Evolutionary conservation across 2,113 vertebrate genomes (phyloP).

Genomic region (Hucho hucho): DNA sequence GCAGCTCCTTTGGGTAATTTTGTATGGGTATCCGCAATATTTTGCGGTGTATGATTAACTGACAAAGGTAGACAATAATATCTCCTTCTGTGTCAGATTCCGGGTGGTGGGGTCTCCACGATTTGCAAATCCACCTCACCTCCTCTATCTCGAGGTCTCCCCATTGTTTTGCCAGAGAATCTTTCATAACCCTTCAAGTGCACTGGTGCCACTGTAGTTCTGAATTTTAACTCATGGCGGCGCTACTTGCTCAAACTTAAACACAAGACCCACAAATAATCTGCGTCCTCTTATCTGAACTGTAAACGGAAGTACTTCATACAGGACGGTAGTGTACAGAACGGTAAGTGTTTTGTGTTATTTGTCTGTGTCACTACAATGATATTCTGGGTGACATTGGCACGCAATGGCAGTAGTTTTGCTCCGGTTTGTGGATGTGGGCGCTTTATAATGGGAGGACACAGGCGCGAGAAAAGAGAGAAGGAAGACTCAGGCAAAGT

Average conservation of each 20-base stretch:
- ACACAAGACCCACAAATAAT: background rate
- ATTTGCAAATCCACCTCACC: too few relatives aligned
- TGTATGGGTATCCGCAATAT: too few relatives aligned
- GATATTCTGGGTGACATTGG: background rate
- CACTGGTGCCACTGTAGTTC: conserved; percentile 4
- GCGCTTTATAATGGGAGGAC: background rate
- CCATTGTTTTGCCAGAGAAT: background rate
- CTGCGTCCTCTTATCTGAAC: background rate
- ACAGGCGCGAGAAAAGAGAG: background rate
- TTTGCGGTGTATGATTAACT: too few relatives aligned
- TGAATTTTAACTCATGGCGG: background rate
- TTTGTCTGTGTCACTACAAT: background rate
- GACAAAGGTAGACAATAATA: too few relatives aligned
- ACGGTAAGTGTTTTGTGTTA: conserved; percentile 50
- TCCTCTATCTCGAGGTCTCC: too few relatives aligned
- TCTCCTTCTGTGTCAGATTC: too few relatives aligned
- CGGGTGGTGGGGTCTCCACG: too few relatives aligned
- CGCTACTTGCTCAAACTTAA: conserved; percentile 9
- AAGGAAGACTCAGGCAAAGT: conserved; percentile 65
- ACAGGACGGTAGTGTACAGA: conserved; percentile 17
- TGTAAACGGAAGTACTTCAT: conserved; percentile 61
- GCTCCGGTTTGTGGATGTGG: background rate
- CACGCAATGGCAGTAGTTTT: fast-evolving
- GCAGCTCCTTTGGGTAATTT: too few relatives aligned
- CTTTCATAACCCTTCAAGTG: too few relatives aligned